Percentiles rank a stretch among this genome's conserved stretches.
These are phyloP conservation scores for Onthophagus sagittarius DNA, from an alignment of 2,888 invertebrate species.

Conservation along the genomic window DNA sequence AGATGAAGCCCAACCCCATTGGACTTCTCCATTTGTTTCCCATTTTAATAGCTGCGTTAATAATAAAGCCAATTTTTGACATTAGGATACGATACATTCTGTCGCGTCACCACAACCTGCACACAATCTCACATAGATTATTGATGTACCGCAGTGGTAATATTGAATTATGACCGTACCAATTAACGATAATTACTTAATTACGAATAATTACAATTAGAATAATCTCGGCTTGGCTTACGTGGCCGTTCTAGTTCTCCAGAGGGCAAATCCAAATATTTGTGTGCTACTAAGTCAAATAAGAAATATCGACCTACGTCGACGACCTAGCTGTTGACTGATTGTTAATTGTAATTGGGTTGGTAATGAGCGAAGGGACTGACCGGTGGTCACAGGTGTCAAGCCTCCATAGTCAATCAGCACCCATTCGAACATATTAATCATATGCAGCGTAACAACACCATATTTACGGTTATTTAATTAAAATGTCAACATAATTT, in stretches of 20 bases:
- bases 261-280: not conserved
- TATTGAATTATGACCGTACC: not conserved
- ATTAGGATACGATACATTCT: not conserved
- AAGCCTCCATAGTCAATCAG: not conserved
- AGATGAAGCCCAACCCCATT: not conserved
- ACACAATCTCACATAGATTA: not conserved
- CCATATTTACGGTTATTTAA: not conserved
- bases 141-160: not conserved
- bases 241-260: not conserved
- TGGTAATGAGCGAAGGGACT: not conserved
- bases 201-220: not conserved
- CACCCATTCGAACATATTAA: not conserved
- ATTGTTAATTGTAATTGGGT: not conserved
- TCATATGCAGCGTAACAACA: not conserved
- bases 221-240: not conserved
- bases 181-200: not conserved
- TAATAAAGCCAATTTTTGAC: not conserved
- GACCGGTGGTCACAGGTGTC: not conserved
- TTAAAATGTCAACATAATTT: no score
- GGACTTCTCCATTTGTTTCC: not conserved
- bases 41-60: not conserved
- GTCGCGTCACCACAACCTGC: not conserved
- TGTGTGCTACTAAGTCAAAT: not conserved
- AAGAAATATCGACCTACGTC: not conserved
- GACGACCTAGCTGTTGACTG: not conserved